Evolutionary conservation across 2,113 vertebrate genomes (phyloP).

Genomic region (Halichoerus grypus): DNA sequence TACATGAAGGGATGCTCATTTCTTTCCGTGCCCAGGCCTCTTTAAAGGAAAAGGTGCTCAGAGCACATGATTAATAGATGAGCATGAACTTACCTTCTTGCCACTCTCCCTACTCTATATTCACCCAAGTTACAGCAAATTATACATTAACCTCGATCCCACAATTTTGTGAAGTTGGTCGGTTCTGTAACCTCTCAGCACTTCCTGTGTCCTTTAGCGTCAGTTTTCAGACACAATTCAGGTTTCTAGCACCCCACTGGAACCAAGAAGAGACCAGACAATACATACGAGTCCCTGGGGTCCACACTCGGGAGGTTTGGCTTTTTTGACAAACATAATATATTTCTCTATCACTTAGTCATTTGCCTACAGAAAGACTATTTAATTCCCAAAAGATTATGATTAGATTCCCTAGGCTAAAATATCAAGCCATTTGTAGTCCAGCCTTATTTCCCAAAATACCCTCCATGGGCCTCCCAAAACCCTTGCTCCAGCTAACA

Average conservation of each 20-base stretch:
- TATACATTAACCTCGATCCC: slow-evolving; percentile 36
- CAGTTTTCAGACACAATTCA: not conserved
- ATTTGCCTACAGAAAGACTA: not conserved
- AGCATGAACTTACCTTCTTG: not conserved
- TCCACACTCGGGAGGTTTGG: not conserved
- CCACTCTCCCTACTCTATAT: not conserved
- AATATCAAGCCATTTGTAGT: not conserved
- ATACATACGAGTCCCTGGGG: not conserved
- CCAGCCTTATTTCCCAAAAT: not conserved
- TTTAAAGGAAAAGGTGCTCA: not conserved
- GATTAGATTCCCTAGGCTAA: not conserved
- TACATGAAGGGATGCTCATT: not conserved
- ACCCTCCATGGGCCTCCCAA: not conserved
- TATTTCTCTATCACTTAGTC: not conserved
- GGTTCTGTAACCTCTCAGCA: not conserved
- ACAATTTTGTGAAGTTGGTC: not conserved
- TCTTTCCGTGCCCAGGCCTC: not conserved
- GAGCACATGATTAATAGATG: not conserved
- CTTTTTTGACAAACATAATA: not conserved
- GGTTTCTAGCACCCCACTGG: not conserved
- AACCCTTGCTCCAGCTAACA: not conserved
- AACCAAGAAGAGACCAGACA: not conserved
- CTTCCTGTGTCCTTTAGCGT: not conserved
- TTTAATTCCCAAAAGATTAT: slow-evolving; percentile 1
- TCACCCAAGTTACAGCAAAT: slow-evolving; percentile 39